Base-by-base conservation (phyloP, 2,888 invertebrate species). In the Pseudolycoriella hygida region DNA sequence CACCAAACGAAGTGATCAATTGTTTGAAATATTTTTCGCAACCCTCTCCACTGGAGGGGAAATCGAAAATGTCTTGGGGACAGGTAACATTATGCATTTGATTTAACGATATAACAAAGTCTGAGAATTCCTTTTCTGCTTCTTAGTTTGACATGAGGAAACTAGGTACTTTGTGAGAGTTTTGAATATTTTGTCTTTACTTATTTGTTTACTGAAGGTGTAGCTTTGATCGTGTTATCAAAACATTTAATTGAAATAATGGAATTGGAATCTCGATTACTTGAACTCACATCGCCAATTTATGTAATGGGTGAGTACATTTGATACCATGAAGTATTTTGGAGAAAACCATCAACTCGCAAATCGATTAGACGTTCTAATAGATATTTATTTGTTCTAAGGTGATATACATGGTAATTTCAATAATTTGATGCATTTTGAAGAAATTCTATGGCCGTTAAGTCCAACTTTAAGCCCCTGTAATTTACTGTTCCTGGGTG, bases 331-430 rank as follows among this genome's bases (percentile, higher is more conserved):
- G n/a, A n/a, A n/a, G n/a, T n/a, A n/a, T n/a, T n/a, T n/a, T n/a
- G n/a, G n/a, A n/a, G n/a, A n/a, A n/a, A n/a, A n/a, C n/a, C n/a
- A n/a, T n/a, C n/a, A n/a, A n/a, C n/a, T n/a, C n/a, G n/a, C n/a
- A n/a, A n/a, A n/a, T n/a, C n/a, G n/a, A n/a, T n/a, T n/a, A n/a
- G n/a, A n/a, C n/a, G n/a, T n/a, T n/a, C n/a, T n/a, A n/a, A n/a
- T n/a, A n/a, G n/a, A n/a, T n/a, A n/a, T n/a, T n/a, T n/a, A n/a
- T n/a, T n/a, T n/a, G n/a, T 39, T 41, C 47, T 31, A 52, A 77
- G 81, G 83, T 5, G 83, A 84, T 56, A 67, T 84, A 34, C 84
- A 84, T 63, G 84, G 84, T 17, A 84, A 82, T 60, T 72, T 76
- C 49, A 60, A 67, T 8, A 80, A 83, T 51, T 62, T 84, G 30